Base-by-base conservation (phyloP, 2,113 vertebrate genomes). In the Poeciliopsis retropinna region DNA sequence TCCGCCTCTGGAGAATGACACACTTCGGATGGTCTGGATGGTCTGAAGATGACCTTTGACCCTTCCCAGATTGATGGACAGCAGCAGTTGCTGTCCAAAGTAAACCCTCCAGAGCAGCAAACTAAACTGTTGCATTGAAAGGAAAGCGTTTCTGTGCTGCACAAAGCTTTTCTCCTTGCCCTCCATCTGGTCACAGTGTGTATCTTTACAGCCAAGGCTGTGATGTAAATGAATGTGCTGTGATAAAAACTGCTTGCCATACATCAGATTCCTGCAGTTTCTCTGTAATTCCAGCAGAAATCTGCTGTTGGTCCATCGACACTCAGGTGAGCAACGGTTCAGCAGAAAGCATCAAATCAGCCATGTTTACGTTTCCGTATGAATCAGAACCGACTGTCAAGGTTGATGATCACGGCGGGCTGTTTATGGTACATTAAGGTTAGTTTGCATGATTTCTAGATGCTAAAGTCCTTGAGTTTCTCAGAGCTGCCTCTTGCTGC, bases 401-500 rank as follows among this genome's bases (percentile, higher is more conserved):
- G 60, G 47, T 8, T 54, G 37, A 34, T 60, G 61, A 62, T 68
- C 72, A 75, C 22, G 15, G 9, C 54, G 62, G 17, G 41, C 28
- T 28, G 51, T 31, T 8, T 73, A 57, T n/a, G 5, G 60, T 28
- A 31, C 39, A 25, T 19, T 79, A 19, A 67, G 30, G 65, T 73
- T 72, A 44, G 60, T 13, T 61, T 78, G 54, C 31, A 13, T 29
- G 65, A 83, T 65, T 71, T 71, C 51, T 60, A 30, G 30, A 44
- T 63, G 17, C 17, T 57, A 3, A 65, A 41, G 39, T 63, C 69
- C 54, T 80, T 81, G 70, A 64, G 37, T 79, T 69, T 73, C 34
- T 14, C 64, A 70, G 34, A 28, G 27, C 30, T 60, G 7, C 61
- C 34, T 54, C 29, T 44, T 68, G 47, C 27, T 74, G 64, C 70